Evolutionary conservation across 2,888 invertebrate species (phyloP).

Genomic region (Syrphus vitripennis): DNA sequence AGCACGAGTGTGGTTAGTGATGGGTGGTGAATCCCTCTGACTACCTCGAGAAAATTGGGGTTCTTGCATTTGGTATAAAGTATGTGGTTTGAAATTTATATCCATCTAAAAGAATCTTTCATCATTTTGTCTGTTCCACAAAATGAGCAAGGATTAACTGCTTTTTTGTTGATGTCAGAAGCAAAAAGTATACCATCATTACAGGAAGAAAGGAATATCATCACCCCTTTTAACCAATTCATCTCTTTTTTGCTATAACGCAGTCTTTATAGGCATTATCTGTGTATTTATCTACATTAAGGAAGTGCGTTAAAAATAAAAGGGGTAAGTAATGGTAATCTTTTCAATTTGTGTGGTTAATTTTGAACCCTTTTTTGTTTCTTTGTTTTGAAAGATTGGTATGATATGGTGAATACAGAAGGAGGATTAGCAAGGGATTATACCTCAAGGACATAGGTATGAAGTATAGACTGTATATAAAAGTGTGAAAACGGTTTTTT

Average conservation of each 20-base stretch:
- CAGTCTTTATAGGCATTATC: neutral
- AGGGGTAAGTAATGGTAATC: constrained; percentile 63
- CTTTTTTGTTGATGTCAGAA: constrained; percentile 32
- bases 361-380: constrained; percentile 69
- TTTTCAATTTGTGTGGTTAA: constrained; percentile 73
- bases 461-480: too few species aligned
- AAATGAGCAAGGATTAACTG: constrained; percentile 50
- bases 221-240: constrained; percentile 51
- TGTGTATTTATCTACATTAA: constrained; percentile 12
- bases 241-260: neutral
- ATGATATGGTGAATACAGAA: constrained; percentile 6
- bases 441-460: too few species aligned
- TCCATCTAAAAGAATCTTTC: constrained; percentile 60
- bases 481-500: too few species aligned
- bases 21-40: constrained; percentile 32
- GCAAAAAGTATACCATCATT: neutral
- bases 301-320: constrained; percentile 55
- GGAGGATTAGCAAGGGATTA: constrained; percentile 49
- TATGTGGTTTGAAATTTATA: constrained; percentile 67
- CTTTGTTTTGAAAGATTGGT: neutral
- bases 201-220: constrained; percentile 16
- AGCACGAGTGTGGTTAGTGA: neutral
- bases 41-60: constrained; percentile 36
- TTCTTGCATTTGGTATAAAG: too few species aligned
- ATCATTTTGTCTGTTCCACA: constrained; percentile 57